A percentile compares a stretch with the other conserved stretches of the same genome.
Evolutionary conservation across 2,113 vertebrate species (phyloP).

Genomic region (Chionis minor): DNA sequence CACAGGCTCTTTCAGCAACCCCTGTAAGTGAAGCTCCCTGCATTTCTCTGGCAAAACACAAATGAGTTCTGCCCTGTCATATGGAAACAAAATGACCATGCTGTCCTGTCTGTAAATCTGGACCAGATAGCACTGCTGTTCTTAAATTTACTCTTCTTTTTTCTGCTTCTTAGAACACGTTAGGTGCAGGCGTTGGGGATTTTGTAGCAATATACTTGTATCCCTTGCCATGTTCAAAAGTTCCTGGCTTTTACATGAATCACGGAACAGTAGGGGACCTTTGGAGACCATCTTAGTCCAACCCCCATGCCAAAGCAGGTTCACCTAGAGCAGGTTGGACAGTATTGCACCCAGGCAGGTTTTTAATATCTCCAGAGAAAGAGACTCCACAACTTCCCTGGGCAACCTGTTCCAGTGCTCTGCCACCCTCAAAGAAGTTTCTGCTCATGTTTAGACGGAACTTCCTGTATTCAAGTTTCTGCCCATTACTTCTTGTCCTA

Average conservation of each 20-base stretch:
- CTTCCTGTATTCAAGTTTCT: no score
- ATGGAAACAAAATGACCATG: neutral
- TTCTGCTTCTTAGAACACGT: neutral
- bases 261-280: neutral
- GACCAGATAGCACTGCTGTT: neutral
- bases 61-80: neutral
- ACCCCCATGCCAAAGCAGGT: neutral
- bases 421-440: neutral
- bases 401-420: neutral
- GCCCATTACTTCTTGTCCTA: no score
- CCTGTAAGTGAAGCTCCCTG: neutral
- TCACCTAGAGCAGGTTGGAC: neutral
- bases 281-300: neutral
- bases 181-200: neutral
- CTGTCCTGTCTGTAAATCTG: neutral
- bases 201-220: neutral
- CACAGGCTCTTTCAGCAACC: no score
- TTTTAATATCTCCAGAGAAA: neutral
- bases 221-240: no score
- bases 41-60: fast-evolving
- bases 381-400: neutral
- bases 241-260: neutral
- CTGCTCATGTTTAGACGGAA: no score
- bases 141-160: neutral
- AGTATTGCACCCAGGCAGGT: neutral